Evolutionary conservation across 1,140 invertebrate species (phyloP), one percentile per base, ranked within the genome.

Genomic region (Hesperophylax magnus): DNA sequence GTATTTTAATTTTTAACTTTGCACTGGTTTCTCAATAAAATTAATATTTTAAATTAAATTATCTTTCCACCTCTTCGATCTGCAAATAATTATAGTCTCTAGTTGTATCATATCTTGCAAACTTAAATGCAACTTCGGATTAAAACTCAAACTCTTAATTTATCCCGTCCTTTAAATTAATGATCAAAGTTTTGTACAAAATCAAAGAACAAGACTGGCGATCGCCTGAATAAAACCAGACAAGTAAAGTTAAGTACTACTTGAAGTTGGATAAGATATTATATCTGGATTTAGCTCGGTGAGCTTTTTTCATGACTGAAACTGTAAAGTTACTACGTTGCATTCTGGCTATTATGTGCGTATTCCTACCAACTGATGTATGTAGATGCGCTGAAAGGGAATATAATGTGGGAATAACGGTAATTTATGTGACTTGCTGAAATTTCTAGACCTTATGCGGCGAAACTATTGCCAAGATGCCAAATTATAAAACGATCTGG

Each of bases 361-460:
- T 82, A 69, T 78, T 69, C 63, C 65, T 24, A 61, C 20, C n/a
- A 53, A 34, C 79, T 56, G 75, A 52, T 54, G 77, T 72, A 52
- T 72, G 78, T 60, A 82, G 67, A 74, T 72, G 65, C 54, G 54
- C 31, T n/a, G 65, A 39, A 60, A 34, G 34, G 20, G 81, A 77
- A 72, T 56, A 34, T 71, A 79, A 63, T 78, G 72, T 79, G 77
- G 39, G 76, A 78, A 58, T 78, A 81, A 79, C 18, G 71, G 77
- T 81, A 67, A 83, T 83, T 83, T 83, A 83, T 83, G 82, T 65
- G 72, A 67, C 63, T 80, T 79, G 65, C 79, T 77, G 78, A 83
- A 81, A 54, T 79, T 83, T 83, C 74, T 54, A 74, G 60, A 69
- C 60, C 63, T 61, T 60, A 53, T 65, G 69, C 76, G 77, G 63